phyloP scores from a whole-genome alignment of 2,797 vertebrate species.

The Alectoris magna region DNA sequence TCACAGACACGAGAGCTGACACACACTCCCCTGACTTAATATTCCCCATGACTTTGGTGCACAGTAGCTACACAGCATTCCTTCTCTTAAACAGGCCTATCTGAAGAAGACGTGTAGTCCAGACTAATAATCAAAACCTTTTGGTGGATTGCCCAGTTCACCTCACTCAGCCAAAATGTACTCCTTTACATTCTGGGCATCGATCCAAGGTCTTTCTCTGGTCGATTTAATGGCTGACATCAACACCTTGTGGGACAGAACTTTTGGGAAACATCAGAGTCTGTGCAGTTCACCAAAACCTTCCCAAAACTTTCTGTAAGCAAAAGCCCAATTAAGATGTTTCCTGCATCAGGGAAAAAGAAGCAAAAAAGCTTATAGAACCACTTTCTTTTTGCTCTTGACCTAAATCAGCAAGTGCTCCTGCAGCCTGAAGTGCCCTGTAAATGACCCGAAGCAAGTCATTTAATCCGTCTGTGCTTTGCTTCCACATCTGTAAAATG shows the following conservation, averaged over 20 bases:
- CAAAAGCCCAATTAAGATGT: background rate
- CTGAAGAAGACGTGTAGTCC: background rate
- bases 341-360: background rate
- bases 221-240: background rate
- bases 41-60: background rate
- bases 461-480: slow-evolving; percentile 41
- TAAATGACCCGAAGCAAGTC: slow-evolving; percentile 40
- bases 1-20: background rate
- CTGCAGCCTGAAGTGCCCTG: slow-evolving; percentile 16
- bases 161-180: background rate
- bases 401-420: background rate
- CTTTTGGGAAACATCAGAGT: background rate
- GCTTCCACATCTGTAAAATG: slow-evolving; percentile 47
- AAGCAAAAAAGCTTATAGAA: background rate
- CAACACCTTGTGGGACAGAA: background rate
- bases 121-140: slow-evolving; percentile 9
- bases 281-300: background rate
- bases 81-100: background rate
- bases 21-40: background rate
- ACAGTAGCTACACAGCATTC: background rate
- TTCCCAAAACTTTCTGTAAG: background rate
- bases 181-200: background rate
- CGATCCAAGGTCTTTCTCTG: background rate
- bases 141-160: background rate
- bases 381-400: background rate